Evolutionary conservation across 2,113 vertebrate genomes (phyloP).

Genomic region (Malaclemys terrapin): DNA sequence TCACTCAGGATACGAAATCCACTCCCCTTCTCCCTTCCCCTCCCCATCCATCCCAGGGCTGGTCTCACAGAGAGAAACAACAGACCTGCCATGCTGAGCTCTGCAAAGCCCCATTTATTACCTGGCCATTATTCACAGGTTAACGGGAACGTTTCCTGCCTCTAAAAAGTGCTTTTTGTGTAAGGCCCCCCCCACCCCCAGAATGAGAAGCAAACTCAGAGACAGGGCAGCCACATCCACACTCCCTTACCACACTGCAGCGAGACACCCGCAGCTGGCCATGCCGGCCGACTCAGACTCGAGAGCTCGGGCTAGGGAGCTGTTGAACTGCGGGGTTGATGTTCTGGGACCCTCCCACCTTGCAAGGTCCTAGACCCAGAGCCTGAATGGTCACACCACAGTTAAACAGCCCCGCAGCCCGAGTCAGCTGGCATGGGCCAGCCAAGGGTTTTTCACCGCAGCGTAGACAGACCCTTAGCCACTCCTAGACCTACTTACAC

Average conservation of each 20-base stretch:
- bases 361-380: neutral
- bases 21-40: neutral
- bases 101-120: neutral
- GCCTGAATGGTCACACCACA: too few species aligned
- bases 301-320: too few species aligned
- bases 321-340: too few species aligned
- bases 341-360: too few species aligned
- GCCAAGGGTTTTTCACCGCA: neutral
- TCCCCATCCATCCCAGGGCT: neutral
- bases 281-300: too few species aligned
- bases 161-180: neutral
- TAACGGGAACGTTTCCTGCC: neutral
- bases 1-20: neutral
- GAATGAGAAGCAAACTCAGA: neutral
- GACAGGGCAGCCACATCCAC: accelerated
- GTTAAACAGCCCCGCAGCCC: neutral
- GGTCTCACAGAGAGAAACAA: neutral
- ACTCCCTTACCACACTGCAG: neutral
- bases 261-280: too few species aligned
- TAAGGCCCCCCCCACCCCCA: neutral
- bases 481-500: neutral
- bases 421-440: neutral
- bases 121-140: neutral
- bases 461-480: too few species aligned
- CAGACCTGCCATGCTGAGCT: neutral